Conservation (phyloP, 2,113 vertebrate species). For the Gila orcuttii region DNA sequence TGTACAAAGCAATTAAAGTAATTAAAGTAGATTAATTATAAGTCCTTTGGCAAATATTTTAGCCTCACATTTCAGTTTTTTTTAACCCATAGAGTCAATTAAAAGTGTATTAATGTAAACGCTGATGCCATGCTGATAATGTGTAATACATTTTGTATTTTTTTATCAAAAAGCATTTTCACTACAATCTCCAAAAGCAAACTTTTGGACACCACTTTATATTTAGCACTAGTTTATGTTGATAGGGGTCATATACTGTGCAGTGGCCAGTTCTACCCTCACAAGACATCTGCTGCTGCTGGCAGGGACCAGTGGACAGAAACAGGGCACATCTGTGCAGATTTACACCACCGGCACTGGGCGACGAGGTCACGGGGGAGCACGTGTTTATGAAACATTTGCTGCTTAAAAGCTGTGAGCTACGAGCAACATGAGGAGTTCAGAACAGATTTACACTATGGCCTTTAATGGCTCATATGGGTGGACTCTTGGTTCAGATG, state of each 20-base stretch:
- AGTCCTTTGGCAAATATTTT: background rate
- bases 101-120: background rate
- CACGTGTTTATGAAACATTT: conserved; percentile 22
- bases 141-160: too few species aligned
- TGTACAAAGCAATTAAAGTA: too few species aligned
- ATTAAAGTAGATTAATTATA: background rate
- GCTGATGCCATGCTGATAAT: background rate
- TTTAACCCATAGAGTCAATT: background rate
- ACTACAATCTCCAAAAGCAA: background rate
- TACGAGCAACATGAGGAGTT: background rate
- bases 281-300: conserved; percentile 17
- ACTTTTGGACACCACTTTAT: background rate
- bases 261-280: background rate
- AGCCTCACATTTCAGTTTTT: background rate
- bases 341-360: background rate
- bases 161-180: background rate
- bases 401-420: conserved; percentile 21
- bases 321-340: conserved; percentile 28
- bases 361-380: background rate
- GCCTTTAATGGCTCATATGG: conserved; percentile 29
- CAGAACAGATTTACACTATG: background rate
- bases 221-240: background rate
- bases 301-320: conserved; percentile 9
- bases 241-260: background rate
- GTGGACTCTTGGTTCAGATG: conserved; percentile 28